Base-by-base conservation (phyloP, 53 echinoderm and acorn worm genomes). In the Henricia sp. region DNA sequence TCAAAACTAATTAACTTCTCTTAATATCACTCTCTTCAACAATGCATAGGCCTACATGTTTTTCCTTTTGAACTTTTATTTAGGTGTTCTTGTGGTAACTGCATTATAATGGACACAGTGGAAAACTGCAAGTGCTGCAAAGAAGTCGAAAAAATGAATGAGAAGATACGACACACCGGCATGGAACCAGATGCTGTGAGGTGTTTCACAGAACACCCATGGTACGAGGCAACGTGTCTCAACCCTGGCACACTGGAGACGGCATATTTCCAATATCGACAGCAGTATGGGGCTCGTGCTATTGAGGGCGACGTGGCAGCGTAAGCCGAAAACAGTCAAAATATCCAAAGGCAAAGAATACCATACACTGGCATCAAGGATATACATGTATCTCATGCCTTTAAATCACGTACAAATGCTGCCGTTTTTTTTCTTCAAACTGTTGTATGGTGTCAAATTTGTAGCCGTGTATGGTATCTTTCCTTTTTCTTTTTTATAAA, bases 131-230 rank as follows among this genome's bases (percentile, higher is more conserved):
- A 13, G 54, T 54, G 54, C 20, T 54, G 54, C 54, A 54, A 54
- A 21, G 54, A 54, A n/a, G 54, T 54, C 17, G 54, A 54, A 3
- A n/a, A 16, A 6, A 10, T 54, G 17, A 4, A 54, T 19, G 12
- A 54, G 3, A 54, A 54, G 20, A 54, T 54, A 44, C 44, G 13
- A 44, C 44, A 44, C 44, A 44, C 44, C 13, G 44, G 44, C 44
- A 44, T 9, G 44, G 44, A 44, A 9, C 44, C 13, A 44, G 44
- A 36, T 0, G 38, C 38, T 6, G 13, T 74, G 9, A 24, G 10
- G 2, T 74, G 74, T 21, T 74, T 74, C 16, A 74, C 74, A 23
- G 74, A 74, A 17, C 74, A 74, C 23, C 74, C 56, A 8, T 74
- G 74, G 74, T 74, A 74, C 24, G 74, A 74, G 24, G 74, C 74